Percentiles rank a stretch among this genome's conserved stretches.
Evolutionary conservation across 1,140 invertebrate species (phyloP).

Genomic region (Drosophila novamexicana): DNA sequence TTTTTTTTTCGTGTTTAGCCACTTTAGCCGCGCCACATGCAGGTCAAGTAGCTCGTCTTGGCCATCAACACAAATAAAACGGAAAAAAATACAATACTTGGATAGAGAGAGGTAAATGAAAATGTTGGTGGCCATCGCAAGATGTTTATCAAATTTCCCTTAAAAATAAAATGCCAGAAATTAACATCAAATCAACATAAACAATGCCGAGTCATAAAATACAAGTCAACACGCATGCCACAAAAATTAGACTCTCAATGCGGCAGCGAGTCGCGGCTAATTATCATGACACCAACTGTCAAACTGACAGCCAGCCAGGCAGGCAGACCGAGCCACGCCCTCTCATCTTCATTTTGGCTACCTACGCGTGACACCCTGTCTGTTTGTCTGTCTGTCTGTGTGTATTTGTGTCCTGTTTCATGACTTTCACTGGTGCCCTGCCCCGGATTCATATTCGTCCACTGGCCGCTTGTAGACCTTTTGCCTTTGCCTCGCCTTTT

Average conservation of each 20-base stretch:
- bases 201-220: slow-evolving; percentile 73
- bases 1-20: slow-evolving; percentile 12
- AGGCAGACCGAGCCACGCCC: slow-evolving; percentile 47
- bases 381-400: not conserved
- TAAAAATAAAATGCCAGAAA: slow-evolving; percentile 59
- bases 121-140: slow-evolving; percentile 56
- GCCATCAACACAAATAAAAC: slow-evolving; percentile 15
- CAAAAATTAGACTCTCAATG: slow-evolving; percentile 46
- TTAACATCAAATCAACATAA: slow-evolving; percentile 81
- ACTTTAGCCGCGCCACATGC: slow-evolving; percentile 45
- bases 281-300: slow-evolving; percentile 81
- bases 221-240: slow-evolving; percentile 63
- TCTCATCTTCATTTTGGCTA: slow-evolving; percentile 30
- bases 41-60: slow-evolving; percentile 66
- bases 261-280: slow-evolving; percentile 50
- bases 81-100: slow-evolving; percentile 29
- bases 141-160: slow-evolving; percentile 80
- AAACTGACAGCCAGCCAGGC: slow-evolving; percentile 40
- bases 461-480: slow-evolving; percentile 17
- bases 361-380: slow-evolving; percentile 36
- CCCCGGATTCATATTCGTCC: slow-evolving; percentile 2
- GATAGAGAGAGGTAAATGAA: slow-evolving; percentile 70
- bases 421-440: slow-evolving; percentile 21
- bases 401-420: slow-evolving; percentile 31
- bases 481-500: slow-evolving; percentile 56